Conservation (phyloP, 53 echinoderm and acorn worm genomes). For the Temnopleurus reevesii region DNA sequence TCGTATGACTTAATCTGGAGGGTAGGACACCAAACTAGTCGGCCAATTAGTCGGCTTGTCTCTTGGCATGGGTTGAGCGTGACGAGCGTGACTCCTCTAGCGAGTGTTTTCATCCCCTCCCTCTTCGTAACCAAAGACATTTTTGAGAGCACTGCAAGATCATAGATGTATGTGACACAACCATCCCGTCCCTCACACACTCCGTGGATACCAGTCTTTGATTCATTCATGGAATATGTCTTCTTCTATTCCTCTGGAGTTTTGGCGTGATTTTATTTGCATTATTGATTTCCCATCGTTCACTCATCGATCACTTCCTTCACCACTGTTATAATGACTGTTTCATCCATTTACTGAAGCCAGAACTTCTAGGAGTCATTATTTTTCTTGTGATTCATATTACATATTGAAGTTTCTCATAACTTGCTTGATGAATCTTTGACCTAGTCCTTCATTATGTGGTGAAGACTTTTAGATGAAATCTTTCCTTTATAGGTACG, state of each 20-base stretch:
- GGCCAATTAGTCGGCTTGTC: constrained; percentile 14
- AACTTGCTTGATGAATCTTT: too few species aligned
- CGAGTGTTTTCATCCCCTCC: not conserved
- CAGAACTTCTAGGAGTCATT: too few species aligned
- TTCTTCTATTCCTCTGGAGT: constrained; percentile 6
- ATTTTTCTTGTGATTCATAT: too few species aligned
- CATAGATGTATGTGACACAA: not conserved
- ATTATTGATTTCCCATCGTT: not conserved
- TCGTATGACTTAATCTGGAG: constrained; percentile 5
- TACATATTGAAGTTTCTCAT: too few species aligned
- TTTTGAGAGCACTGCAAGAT: constrained; percentile 29
- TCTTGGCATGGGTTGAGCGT: constrained; percentile 41
- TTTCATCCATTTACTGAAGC: not conserved
- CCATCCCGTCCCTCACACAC: not conserved
- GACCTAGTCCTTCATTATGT: too few species aligned
- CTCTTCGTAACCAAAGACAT: constrained; percentile 18
- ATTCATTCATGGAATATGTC: not conserved
- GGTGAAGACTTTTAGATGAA: too few species aligned
- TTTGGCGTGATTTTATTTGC: constrained; percentile 21
- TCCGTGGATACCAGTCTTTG: not conserved
- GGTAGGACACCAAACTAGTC: not conserved
- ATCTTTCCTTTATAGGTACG: too few species aligned
- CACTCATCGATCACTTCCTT: not conserved
- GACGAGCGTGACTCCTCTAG: not conserved
- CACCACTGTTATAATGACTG: not conserved